Base-by-base conservation (phyloP, 2,113 vertebrate species). In the Rhea americana region DNA sequence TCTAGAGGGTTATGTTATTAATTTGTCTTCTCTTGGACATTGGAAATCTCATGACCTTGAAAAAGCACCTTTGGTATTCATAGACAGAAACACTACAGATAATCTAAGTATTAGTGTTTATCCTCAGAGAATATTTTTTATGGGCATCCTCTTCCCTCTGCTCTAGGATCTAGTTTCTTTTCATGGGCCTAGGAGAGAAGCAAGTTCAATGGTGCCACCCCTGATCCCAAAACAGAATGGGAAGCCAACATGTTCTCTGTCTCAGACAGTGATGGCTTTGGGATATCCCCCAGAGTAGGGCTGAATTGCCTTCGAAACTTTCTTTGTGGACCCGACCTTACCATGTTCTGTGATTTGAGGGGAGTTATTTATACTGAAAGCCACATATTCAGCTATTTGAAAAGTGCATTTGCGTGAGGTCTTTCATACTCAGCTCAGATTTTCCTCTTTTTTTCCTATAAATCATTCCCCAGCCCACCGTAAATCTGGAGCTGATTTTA, bases 171-270 rank as follows among this genome's bases (percentile, higher is more conserved):
- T 85, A 41, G 14, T 55, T 59, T 90, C 32, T 63, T 68, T 71
- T 30, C 82, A 97, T 95, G 3, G 25, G 73, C 58, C 88, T 83
- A 2, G 93, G 95, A 25, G 78, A 74, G n/a, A 67, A 83, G 62
- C 56, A 59, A 21, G 26, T 96, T 67, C 91, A 55, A 1, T 55
- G 78, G 98, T 82, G 97, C 89, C 0, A 93, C 98, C 61, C 98
- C 98, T 6, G 98, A 98, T 90, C 97, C 97, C 68, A 97, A 98
- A 97, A 98, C 97, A 1, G 95, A 98, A 67, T 98, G 98, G 98
- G 97, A 97, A 26, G 97, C 97, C 1, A 96, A 94, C 35, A 96
- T 97, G 6, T 98, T 98, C 94, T 98, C 98, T n/a, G 93, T 97
- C 47, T 98, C 97, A 1, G 78, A 48, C 50, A 53, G 97, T 13